Evolutionary conservation across 2,113 vertebrate genomes (phyloP).

Genomic region (Heloderma charlesbogerti): DNA sequence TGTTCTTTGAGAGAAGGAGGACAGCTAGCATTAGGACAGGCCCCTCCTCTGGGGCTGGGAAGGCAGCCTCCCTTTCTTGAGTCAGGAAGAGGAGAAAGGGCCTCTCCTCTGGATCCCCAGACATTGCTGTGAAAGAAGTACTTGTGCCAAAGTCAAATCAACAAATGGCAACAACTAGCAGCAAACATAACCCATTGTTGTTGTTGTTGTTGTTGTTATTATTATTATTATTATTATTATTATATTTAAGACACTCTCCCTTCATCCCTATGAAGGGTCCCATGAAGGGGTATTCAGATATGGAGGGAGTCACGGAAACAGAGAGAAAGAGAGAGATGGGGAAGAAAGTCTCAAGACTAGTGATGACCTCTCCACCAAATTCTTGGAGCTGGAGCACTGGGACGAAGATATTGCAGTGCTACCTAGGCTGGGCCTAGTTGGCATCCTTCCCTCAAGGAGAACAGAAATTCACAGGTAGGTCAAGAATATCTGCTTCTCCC

Average conservation of each 20-base stretch:
- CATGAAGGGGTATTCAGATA: background rate
- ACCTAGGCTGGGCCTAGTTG: background rate
- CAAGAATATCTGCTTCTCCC: background rate
- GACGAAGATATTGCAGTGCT: background rate
- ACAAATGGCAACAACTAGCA: background rate
- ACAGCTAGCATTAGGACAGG: background rate
- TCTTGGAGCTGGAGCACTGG: background rate
- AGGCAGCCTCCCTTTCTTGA: background rate
- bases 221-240: too few relatives aligned
- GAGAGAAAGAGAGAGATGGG: background rate
- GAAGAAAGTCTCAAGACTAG: background rate
- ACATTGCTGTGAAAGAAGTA: background rate
- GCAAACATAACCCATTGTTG: background rate
- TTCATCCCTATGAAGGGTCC: too few relatives aligned
- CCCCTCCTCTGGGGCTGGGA: background rate
- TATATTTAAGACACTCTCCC: too few relatives aligned
- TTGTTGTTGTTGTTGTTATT: too few relatives aligned
- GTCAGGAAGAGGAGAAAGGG: background rate
- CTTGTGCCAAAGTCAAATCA: background rate
- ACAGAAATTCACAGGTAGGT: background rate
- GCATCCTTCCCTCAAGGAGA: background rate
- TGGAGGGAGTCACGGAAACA: background rate
- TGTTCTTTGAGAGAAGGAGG: background rate
- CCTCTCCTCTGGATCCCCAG: background rate
- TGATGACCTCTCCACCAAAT: background rate